phyloP scores from a whole-genome alignment of 2,797 vertebrate species.

The Oceanodroma leucorhoa region DNA sequence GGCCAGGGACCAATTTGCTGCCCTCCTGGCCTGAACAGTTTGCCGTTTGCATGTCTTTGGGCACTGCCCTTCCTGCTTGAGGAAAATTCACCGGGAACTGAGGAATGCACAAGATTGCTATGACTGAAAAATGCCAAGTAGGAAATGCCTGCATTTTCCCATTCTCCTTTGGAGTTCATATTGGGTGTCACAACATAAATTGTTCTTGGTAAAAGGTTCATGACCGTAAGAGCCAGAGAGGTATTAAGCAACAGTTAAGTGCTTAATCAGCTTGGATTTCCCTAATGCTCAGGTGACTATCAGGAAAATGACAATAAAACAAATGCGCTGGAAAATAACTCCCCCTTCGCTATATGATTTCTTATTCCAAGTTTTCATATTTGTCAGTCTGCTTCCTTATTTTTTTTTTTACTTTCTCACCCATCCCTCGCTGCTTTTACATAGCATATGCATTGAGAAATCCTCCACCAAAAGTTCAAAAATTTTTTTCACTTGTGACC shows the following conservation, averaged over 20 bases:
- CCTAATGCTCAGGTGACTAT: background rate
- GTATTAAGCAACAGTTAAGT: constrained; percentile 23
- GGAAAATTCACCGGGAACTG: background rate
- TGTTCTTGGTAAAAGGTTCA: background rate
- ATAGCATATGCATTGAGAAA: background rate
- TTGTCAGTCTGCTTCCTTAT: background rate
- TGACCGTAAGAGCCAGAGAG: background rate
- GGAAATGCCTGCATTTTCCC: background rate
- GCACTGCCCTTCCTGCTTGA: background rate
- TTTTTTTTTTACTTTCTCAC: background rate
- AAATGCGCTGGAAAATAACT: background rate
- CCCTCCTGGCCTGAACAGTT: background rate
- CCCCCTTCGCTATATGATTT: background rate
- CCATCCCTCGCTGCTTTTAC: background rate
- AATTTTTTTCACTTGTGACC: background rate
- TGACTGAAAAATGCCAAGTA: background rate
- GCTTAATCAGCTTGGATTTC: constrained; percentile 35
- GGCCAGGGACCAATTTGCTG: background rate
- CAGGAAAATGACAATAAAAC: background rate
- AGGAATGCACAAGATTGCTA: background rate
- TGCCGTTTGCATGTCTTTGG: background rate
- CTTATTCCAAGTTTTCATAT: background rate
- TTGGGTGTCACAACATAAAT: background rate
- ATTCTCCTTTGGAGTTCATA: background rate
- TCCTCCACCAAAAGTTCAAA: background rate